phyloP scores from a whole-genome alignment of 2,888 invertebrate genomes.

The Seira ritae region DNA sequence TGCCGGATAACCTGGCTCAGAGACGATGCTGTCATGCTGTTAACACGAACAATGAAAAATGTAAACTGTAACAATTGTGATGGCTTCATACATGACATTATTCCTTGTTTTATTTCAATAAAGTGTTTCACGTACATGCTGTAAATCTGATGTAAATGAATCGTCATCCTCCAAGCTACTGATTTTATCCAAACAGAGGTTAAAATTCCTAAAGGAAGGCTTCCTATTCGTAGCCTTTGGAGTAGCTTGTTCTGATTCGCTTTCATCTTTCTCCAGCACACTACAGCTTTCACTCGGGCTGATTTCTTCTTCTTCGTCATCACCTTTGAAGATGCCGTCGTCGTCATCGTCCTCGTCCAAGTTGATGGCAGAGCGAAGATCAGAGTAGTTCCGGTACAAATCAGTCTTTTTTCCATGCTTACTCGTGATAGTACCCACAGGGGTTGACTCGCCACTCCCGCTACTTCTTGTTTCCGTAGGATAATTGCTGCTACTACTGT shows the following conservation, averaged over 20 bases:
- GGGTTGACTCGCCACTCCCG: constrained; percentile 73
- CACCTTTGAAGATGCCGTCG: constrained; percentile 46
- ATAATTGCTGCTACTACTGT: constrained; percentile 58
- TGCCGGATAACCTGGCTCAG: constrained; percentile 69
- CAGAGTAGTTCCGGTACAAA: constrained; percentile 62
- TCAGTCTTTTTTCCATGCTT: constrained; percentile 68
- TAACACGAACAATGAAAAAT: neutral
- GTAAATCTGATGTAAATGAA: constrained; percentile 70
- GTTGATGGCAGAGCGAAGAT: constrained; percentile 60
- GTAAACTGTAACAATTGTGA: neutral
- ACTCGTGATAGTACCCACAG: constrained; percentile 70
- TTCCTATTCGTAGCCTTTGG: constrained; percentile 63
- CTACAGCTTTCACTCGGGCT: constrained; percentile 39
- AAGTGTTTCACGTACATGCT: constrained; percentile 62
- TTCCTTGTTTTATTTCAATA: neutral
- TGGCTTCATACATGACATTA: neutral
- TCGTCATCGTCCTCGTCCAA: constrained; percentile 58
- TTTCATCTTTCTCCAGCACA: constrained; percentile 46
- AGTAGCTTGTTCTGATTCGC: constrained; percentile 56
- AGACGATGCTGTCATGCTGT: constrained; percentile 72
- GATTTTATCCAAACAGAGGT: constrained; percentile 71
- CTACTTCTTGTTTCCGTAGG: constrained; percentile 69
- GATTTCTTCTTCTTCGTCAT: constrained; percentile 43
- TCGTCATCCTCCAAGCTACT: constrained; percentile 72
- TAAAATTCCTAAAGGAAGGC: constrained; percentile 69